Percentiles rank a stretch among this genome's conserved stretches.
Evolutionary conservation across 1,140 invertebrate genomes (phyloP).

Genomic region (Diprion similis): DNA sequence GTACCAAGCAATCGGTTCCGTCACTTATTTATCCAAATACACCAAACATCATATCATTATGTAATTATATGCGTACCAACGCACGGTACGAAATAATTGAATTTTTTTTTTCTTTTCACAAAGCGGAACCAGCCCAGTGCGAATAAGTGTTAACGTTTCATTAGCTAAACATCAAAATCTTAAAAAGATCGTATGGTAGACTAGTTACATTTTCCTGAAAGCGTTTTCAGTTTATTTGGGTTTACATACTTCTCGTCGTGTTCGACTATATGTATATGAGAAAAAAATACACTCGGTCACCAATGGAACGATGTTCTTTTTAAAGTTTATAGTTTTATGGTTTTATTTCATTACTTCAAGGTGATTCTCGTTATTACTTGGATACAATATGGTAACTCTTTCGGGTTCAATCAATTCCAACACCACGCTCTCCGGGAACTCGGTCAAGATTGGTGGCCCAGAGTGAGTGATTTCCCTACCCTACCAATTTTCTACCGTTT

Average conservation of each 20-base stretch:
- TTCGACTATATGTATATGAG: not conserved
- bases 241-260: not conserved
- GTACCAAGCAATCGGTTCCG: not conserved
- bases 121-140: slow-evolving; percentile 14
- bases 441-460: not conserved
- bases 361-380: not conserved
- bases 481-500: too few species aligned
- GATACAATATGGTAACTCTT: not conserved
- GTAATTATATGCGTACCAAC: slow-evolving; percentile 11
- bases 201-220: slow-evolving; percentile 8
- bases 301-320: not conserved
- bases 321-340: not conserved
- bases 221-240: not conserved
- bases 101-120: slow-evolving; percentile 7
- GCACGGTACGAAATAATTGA: slow-evolving; percentile 1
- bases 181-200: slow-evolving; percentile 17
- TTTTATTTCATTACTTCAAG: not conserved
- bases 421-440: slow-evolving; percentile 7
- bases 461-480: not conserved
- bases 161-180: slow-evolving; percentile 20
- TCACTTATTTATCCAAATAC: not conserved
- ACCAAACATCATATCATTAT: not conserved
- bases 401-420: slow-evolving; percentile 15
- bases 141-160: slow-evolving; percentile 17
- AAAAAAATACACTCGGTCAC: slow-evolving; percentile 4